These are phyloP conservation scores for Polyommatus iphigenia DNA, from an alignment of 2,888 invertebrate species.

Conservation along the genomic window DNA sequence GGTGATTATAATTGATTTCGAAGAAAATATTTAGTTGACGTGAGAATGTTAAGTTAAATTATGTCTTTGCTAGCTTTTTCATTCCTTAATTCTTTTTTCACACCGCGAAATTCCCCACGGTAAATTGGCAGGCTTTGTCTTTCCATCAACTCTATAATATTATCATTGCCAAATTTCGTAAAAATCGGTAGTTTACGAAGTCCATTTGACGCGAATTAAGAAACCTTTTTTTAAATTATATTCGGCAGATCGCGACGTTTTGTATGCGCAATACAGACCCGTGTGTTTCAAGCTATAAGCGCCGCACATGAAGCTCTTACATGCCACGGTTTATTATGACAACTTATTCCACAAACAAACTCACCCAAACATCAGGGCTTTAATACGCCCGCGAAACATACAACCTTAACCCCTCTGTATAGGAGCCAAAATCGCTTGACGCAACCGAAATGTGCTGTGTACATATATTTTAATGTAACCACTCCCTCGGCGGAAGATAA, in stretches of 20 bases:
- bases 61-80: too few relatives aligned
- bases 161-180: too few relatives aligned
- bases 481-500: slow-evolving; percentile 29
- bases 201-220: too few relatives aligned
- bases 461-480: slow-evolving; percentile 31
- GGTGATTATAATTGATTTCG: too few relatives aligned
- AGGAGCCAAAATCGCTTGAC: slow-evolving; percentile 33
- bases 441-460: slow-evolving; percentile 19
- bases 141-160: too few relatives aligned
- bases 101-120: too few relatives aligned
- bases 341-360: slow-evolving; percentile 42
- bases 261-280: neutral
- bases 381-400: slow-evolving; percentile 34
- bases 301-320: slow-evolving; percentile 42
- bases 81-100: too few relatives aligned
- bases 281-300: slow-evolving; percentile 38
- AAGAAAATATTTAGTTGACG: too few relatives aligned
- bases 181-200: too few relatives aligned
- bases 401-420: slow-evolving; percentile 28
- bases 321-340: slow-evolving; percentile 42
- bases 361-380: slow-evolving; percentile 34
- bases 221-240: too few relatives aligned
- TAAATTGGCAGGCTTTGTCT: too few relatives aligned
- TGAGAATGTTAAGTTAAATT: too few relatives aligned
- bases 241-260: neutral